Evolutionary conservation across 2,113 vertebrate species (phyloP), one percentile per base, ranked within the genome.

Genomic region (Xenopus borealis): DNA sequence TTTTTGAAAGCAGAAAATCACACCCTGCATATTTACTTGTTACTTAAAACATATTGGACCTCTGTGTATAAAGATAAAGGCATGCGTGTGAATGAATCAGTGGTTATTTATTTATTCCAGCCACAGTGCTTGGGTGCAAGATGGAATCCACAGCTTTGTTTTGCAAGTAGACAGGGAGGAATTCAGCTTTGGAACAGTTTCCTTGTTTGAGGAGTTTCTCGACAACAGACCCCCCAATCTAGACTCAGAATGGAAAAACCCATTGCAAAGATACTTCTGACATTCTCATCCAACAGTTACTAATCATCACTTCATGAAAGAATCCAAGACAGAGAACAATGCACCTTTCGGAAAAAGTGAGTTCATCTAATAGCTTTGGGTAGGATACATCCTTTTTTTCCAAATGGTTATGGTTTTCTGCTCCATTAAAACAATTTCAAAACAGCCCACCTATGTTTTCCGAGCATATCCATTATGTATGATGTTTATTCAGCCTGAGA

Each of bases 201-300:
- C 63, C 53, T 45, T 47, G 45, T 62, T 53, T 63, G 61, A 72
- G 71, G 59, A 72, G 30, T 53, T 58, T 72, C 71, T 72, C 46
- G 16, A 12, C 52, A 72, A 72, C 71, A 65, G 71, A 72, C 62
- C 71, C 62, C 62, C 71, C 33, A 68, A 83, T 82, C 78, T 78
- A 84, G 81, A 86, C 82, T 82, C 83, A 86, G 86, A 88, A 86
- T 87, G 87, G 83, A 86, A 88, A 89, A 85, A 84, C 82, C 81
- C 69, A 88, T 89, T 83, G 86, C 80, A 79, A 80, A 86, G 82
- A 83, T 82, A 83, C 81, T 75, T 88, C 83, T 84, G 88, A 87
- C 82, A 86, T 87, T 83, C 86, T 81, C 81, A 89, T 87, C 86
- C 89, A 91, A 89, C 84, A 79, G 80, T 89, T 91, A 88, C 85